Base-by-base conservation (phyloP, 2,113 vertebrate genomes). In the Dunckerocampus dactyliophorus region DNA sequence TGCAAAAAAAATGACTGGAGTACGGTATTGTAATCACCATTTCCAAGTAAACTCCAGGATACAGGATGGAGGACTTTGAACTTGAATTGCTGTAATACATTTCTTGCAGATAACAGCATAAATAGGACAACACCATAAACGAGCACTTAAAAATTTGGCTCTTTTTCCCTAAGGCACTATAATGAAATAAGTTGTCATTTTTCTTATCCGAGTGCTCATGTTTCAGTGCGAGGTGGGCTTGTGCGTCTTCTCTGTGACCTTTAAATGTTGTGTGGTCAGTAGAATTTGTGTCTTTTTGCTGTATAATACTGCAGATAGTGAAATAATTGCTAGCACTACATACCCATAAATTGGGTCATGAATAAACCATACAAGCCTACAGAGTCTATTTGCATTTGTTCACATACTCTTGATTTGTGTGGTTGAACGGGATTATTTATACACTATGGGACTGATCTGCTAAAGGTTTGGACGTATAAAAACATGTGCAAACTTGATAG, bases 1-100 rank as follows among this genome's bases (percentile, higher is more conserved):
- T 75, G 69, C 62, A 76, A 77, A 67, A 60, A 76, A 64, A 67
- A 71, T 58, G 2, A 62, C 62, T 1, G 22, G 58, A 67, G 69
- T 68, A 34, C 5, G 3, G 31, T 34, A 34, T 72, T 47, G 39
- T 65, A 72, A 81, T 76, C 65, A 70, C 39, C 42, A 31, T 58
- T 64, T 71, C 65, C 28, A 34, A 63, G 49, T 49, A 54, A 67
- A 62, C 69, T 62, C 71, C 22, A 59, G 59, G 49, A 65, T 62
- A 39, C 42, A 63, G 42, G 66, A 63, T 31, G 53, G 60, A 59
- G 31, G 62, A 68, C 60, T 63, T 28, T 59, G 57, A 61, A 63
- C 48, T 39, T 31, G 58, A 63, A 72, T 79, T 61, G 59, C 6
- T 47, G 22, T 45, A 37, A 53, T 56, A 53, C 31, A 54, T 34